A percentile compares a stretch with the other conserved stretches of the same genome.
These are phyloP conservation scores for Strix occidentalis DNA, from an alignment of 2,797 vertebrate species.

Conservation along the genomic window DNA sequence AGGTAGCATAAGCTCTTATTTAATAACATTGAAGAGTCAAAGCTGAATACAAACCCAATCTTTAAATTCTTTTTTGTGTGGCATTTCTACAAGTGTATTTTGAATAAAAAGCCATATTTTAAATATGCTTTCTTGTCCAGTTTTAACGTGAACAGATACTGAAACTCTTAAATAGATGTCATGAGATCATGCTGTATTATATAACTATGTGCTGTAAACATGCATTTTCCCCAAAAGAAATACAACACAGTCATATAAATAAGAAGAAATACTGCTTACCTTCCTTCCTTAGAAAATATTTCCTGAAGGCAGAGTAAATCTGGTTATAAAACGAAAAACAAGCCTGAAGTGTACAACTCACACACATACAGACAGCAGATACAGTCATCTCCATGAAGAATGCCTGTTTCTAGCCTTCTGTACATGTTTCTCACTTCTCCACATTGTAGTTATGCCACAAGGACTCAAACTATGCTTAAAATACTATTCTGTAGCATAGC, in stretches of 20 bases:
- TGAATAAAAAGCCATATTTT: not conserved
- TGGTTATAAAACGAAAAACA: constrained; percentile 1
- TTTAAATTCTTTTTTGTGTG: not conserved
- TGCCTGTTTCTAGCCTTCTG: constrained; percentile 1
- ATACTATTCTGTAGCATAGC: not conserved
- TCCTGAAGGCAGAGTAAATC: not conserved
- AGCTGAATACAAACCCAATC: not conserved
- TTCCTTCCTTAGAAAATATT: constrained; percentile 23
- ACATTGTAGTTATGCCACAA: not conserved
- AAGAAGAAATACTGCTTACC: constrained; percentile 64
- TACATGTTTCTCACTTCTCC: not conserved
- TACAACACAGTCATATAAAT: not conserved
- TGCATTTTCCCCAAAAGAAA: not conserved
- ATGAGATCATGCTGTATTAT: not conserved
- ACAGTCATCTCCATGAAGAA: not conserved
- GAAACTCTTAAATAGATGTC: not conserved
- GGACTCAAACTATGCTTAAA: not conserved
- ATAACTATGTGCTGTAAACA: not conserved
- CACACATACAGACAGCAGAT: not conserved
- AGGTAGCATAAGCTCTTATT: not conserved
- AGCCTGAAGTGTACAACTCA: constrained; percentile 1
- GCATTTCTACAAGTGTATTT: not conserved
- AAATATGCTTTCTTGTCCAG: not conserved
- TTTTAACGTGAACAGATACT: constrained; percentile 1
- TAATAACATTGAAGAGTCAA: not conserved